Evolutionary conservation across 2,113 vertebrate species (phyloP).

Genomic region (Rhegmatorhina hoffmannsi): DNA sequence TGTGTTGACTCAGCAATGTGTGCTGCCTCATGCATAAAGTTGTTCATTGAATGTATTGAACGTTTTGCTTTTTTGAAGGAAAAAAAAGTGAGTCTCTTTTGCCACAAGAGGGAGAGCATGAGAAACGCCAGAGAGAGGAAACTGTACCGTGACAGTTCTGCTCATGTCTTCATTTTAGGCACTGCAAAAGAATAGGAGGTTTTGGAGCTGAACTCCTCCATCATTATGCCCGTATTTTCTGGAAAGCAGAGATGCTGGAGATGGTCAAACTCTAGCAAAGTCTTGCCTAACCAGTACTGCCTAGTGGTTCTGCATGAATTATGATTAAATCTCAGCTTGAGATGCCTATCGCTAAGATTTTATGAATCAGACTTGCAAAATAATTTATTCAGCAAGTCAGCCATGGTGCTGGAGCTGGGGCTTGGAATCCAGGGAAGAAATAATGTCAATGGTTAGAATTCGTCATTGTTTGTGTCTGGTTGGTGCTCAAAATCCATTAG

Average conservation of each 20-base stretch:
- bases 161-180: background rate
- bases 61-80: background rate
- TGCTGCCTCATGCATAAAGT: background rate
- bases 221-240: background rate
- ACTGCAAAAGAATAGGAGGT: background rate
- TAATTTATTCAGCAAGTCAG: background rate
- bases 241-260: background rate
- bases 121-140: background rate
- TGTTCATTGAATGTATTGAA: background rate
- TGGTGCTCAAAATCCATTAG: background rate
- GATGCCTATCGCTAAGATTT: background rate
- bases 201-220: background rate
- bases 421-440: background rate
- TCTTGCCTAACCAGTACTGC: background rate
- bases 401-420: background rate
- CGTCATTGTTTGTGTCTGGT: background rate
- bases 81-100: background rate
- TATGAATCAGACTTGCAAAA: background rate
- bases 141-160: background rate
- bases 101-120: conserved; percentile 56
- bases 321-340: background rate
- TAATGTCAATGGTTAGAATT: background rate
- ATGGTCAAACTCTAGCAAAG: background rate
- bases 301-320: background rate
- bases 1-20: background rate